Evolutionary conservation across 2,888 invertebrate species (phyloP), one percentile per base, ranked within the genome.

Genomic region (Eustalomyia histrio): DNA sequence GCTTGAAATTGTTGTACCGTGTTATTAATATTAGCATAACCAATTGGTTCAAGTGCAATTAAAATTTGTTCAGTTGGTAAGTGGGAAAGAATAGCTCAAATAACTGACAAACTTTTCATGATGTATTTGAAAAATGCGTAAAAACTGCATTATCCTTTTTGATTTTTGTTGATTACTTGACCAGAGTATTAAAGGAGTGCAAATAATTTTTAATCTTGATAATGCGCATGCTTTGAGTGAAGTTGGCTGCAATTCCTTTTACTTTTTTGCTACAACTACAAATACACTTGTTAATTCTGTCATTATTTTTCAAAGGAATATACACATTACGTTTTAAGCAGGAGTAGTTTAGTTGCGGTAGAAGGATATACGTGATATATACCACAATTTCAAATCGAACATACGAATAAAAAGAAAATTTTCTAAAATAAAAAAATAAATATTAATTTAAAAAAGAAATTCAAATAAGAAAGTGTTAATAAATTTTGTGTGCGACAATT

Each of bases 311-410:
- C 16, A 65, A 64, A 75, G 67, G 33, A 71, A 75, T 78, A 75
- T 81, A 80, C 68, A 76, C 50, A 81, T 71, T 63, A 63, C 76
- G 60, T 69, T 74, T 52, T 52, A 69, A 52, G 24, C 71, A 57
- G 65, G 71, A 78, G 67, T 75, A 78, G 78, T 81, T 81, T 81
- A 81, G 81, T 78, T 81, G 81, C 81, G 78, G 74, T 55, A 72
- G 65, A 75, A 81, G 74, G 71, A 74, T 81, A 74, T 71, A 65
- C 76, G 55, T 65, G 76, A 69, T 74, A 55, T 68, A 63, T 55
- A 68, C 74, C 43, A 55, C 52, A 76, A 29, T 33, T 53, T 35
- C 52, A 65, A 33, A 63, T 64, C 57, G 61, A 57, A 39, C 29
- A 63, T 78, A 64, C 52, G 24, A 43, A 53, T 52, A 55, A 72